Evolutionary conservation across 2,888 invertebrate genomes (phyloP), one percentile per base, ranked within the genome.

Genomic region (Zaprionus bogoriensis): DNA sequence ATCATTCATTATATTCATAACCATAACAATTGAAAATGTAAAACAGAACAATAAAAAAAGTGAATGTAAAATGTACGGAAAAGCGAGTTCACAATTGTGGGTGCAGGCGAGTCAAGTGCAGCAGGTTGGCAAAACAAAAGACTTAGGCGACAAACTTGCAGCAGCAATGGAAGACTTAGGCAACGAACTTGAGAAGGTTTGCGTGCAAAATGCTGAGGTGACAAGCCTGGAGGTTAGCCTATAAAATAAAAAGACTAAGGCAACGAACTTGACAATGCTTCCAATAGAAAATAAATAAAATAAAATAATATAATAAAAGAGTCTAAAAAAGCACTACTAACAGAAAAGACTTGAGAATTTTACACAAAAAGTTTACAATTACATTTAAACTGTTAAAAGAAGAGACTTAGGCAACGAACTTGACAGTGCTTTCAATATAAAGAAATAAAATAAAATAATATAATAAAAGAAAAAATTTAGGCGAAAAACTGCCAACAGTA

Each of bases 1-100:
- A 81, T 83, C 81, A 82, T 87, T 79, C 79, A 82, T 86, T 83
- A 85, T 89, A 80, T 87, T 88, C 86, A 88, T 87, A 77, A 87
- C 79, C 84, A 88, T 81, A 84, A 87, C 83, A 73, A 85, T 80
- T 79, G 81, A 77, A 83, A 77, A 82, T 73, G 69, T 77, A 84
- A 83, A 87, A 83, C 77, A 79, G 67, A 78, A 78, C 68, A 86
- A 77, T 70, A 74, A 77, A 81, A 83, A 77, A 85, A 86, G 74
- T 80, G 85, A 88, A 87, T 80, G 88, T 87, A 87, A 88, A 88
- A 87, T 86, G 81, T 83, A 87, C 17, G 12, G 10, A n/a, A 36
- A 17, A 17, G 36, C 6, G 32, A 17, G 7, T 20, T 0, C 0
- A 20, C 14, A 36, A 36, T 36, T 7, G 14, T 1, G n/a, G 14